Conservation (phyloP, 1,140 invertebrate genomes). For the Pseudoatta argentina region DNA sequence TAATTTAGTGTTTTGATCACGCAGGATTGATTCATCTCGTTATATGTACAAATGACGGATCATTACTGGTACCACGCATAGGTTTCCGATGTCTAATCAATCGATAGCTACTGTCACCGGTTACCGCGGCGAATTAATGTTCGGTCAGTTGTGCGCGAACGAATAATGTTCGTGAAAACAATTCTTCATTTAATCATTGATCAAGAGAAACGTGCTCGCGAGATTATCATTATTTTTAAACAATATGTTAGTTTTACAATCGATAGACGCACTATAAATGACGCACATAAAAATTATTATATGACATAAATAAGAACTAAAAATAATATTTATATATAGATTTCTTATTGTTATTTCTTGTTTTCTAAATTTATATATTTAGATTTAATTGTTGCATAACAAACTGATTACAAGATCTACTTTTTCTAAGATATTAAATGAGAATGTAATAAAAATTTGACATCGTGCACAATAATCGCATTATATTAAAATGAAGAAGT, state of each 20-base stretch:
- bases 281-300: background rate
- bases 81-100: slow-evolving; percentile 76
- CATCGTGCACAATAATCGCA: background rate
- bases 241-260: background rate
- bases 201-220: background rate
- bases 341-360: background rate
- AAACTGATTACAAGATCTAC: background rate
- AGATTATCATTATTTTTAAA: slow-evolving; percentile 8
- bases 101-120: slow-evolving; percentile 84
- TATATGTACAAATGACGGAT: slow-evolving; percentile 81
- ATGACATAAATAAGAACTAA: background rate
- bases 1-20: slow-evolving; percentile 35
- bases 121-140: slow-evolving; percentile 84
- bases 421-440: background rate
- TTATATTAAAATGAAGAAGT: background rate
- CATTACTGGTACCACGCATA: slow-evolving; percentile 74
- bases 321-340: background rate
- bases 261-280: background rate
- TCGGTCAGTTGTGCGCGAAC: slow-evolving; percentile 78
- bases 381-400: background rate
- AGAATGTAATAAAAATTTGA: background rate
- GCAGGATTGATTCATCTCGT: slow-evolving; percentile 77
- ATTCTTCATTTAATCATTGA: slow-evolving; percentile 41
- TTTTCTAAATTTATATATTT: background rate
- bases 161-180: slow-evolving; percentile 83